Conservation (phyloP, 2,113 vertebrate species). For the Castor canadensis region DNA sequence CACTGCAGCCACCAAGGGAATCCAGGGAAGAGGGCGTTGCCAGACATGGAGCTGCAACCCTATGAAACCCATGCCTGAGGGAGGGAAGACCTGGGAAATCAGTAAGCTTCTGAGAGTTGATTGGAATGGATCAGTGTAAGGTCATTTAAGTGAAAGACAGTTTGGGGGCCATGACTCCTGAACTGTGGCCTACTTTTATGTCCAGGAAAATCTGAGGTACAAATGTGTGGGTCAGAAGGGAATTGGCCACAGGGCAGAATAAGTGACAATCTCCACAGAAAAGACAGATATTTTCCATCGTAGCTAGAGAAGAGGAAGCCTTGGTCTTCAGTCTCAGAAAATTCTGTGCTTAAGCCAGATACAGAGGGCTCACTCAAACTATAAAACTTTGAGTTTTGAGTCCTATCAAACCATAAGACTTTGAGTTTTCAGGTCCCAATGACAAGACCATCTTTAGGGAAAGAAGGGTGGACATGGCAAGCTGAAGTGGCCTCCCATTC, state of each 20-base stretch:
- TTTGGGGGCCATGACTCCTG: not conserved
- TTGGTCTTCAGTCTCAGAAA: not conserved
- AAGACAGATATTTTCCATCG: not conserved
- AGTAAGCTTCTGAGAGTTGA: not conserved
- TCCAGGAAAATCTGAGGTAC: conserved; percentile 17
- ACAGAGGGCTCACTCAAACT: not conserved
- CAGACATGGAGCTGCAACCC: not conserved
- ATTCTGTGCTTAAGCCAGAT: not conserved
- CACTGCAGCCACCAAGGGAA: not conserved
- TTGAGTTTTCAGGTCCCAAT: not conserved
- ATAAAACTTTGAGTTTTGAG: not conserved
- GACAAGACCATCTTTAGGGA: not conserved
- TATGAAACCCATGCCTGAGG: not conserved
- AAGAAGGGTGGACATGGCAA: not conserved
- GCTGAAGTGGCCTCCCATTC: not conserved
- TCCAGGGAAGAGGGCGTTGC: not conserved
- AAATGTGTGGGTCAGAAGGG: not conserved
- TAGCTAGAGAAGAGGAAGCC: not conserved
- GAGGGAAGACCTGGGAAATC: not conserved
- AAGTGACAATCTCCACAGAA: not conserved
- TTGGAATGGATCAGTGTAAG: not conserved
- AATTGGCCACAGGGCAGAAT: not conserved
- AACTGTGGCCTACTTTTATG: not conserved
- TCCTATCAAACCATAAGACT: no score
- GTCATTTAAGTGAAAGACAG: not conserved